Conservation (phyloP, 1,140 invertebrate genomes). For the Platyscapa corneri region DNA sequence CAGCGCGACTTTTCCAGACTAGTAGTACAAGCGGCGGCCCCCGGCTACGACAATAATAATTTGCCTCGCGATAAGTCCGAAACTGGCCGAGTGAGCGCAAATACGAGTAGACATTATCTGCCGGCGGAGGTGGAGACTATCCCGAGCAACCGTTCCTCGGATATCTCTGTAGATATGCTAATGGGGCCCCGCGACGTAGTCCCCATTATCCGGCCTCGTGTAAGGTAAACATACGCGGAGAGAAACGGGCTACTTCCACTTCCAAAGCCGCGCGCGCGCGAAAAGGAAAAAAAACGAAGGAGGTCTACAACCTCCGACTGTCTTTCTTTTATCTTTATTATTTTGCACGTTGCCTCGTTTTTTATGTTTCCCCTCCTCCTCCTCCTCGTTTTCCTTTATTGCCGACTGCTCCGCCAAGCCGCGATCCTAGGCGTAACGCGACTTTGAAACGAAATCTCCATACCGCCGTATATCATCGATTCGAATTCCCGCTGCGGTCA, state of each 20-base stretch:
- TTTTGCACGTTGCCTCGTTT: not conserved
- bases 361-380: not conserved
- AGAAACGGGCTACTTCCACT: not conserved
- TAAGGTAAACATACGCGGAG: constrained; percentile 21
- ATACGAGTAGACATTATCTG: constrained; percentile 20
- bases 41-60: constrained; percentile 7
- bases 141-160: constrained; percentile 15
- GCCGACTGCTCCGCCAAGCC: not conserved
- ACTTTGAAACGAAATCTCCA: not conserved
- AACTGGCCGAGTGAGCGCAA: constrained; percentile 8
- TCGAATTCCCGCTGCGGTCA: not conserved
- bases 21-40: no score
- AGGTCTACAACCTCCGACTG: constrained; percentile 27
- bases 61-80: constrained; percentile 31
- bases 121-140: not conserved
- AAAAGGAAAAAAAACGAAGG: not conserved
- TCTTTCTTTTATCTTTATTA: constrained; percentile 29
- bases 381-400: not conserved
- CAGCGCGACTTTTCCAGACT: no score
- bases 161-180: constrained; percentile 54
- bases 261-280: not conserved
- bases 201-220: constrained; percentile 37
- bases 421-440: not conserved
- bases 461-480: constrained; percentile 17
- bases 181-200: constrained; percentile 36